Evolutionary conservation across 2,113 vertebrate species (phyloP).

Genomic region (Pelmatolapia mariae): DNA sequence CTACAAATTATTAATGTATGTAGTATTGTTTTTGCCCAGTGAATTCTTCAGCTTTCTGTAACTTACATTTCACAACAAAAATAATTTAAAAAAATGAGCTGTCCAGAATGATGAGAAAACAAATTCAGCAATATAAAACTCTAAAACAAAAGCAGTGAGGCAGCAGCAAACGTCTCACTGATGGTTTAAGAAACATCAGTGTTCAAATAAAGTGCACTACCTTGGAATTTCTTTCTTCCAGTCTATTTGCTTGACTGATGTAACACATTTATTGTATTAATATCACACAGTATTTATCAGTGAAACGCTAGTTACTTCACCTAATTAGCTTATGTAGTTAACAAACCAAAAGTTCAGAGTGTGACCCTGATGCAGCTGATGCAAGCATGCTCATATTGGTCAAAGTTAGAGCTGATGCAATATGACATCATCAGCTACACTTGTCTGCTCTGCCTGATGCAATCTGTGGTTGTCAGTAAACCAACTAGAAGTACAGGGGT

Average conservation of each 20-base stretch:
- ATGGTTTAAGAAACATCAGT: background rate
- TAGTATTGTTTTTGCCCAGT: background rate
- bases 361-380: background rate
- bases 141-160: background rate
- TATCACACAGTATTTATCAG: background rate
- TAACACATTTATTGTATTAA: background rate
- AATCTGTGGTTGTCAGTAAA: background rate
- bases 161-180: background rate
- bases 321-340: background rate
- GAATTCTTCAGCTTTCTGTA: background rate
- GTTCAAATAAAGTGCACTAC: background rate
- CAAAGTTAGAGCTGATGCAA: background rate
- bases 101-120: background rate
- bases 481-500: background rate
- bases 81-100: background rate
- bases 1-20: background rate
- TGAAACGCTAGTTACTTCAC: background rate
- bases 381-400: background rate
- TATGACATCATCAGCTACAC: background rate
- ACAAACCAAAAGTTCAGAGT: background rate
- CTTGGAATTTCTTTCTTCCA: background rate
- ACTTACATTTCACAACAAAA: background rate
- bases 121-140: background rate
- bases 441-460: background rate
- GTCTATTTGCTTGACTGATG: background rate